phyloP scores from a whole-genome alignment of 2,113 vertebrate genomes.

The Orientallactaga bullata region DNA sequence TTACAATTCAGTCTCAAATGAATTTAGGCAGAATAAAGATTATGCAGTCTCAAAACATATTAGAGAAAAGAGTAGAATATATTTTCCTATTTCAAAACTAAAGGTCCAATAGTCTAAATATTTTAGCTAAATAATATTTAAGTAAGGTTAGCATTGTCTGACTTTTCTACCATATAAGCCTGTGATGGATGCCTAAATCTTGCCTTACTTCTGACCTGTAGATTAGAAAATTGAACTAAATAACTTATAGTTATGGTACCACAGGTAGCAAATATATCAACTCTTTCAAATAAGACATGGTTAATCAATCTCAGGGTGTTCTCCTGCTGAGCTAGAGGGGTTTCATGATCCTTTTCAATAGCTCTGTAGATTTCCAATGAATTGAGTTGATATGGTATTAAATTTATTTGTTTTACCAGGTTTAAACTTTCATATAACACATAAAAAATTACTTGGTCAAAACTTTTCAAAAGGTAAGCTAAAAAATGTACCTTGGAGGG shows the following conservation, averaged over 20 bases:
- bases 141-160: not conserved
- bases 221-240: constrained; percentile 60
- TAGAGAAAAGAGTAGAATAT: not conserved
- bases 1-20: constrained; percentile 3
- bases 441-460: constrained; percentile 42
- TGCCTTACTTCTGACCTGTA: constrained; percentile 43
- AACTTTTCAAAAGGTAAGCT: constrained; percentile 46
- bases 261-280: constrained; percentile 67
- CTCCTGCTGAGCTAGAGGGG: constrained; percentile 13
- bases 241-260: constrained; percentile 43
- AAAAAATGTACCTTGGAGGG: not conserved
- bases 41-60: not conserved
- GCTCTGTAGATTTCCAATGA: constrained; percentile 54
- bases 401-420: constrained; percentile 53
- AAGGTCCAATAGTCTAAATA: not conserved
- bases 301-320: constrained; percentile 51
- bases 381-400: constrained; percentile 39
- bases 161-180: constrained; percentile 28
- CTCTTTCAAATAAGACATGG: constrained; percentile 41
- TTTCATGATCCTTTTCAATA: constrained; percentile 10
- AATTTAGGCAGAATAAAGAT: constrained; percentile 1
- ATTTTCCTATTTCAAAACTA: constrained; percentile 24
- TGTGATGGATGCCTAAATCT: constrained; percentile 26
- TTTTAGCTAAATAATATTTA: constrained; percentile 24
- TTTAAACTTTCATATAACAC: constrained; percentile 60